Evolutionary conservation across 1,140 invertebrate species (phyloP), one percentile per base, ranked within the genome.

Genomic region (Orius laevigatus): DNA sequence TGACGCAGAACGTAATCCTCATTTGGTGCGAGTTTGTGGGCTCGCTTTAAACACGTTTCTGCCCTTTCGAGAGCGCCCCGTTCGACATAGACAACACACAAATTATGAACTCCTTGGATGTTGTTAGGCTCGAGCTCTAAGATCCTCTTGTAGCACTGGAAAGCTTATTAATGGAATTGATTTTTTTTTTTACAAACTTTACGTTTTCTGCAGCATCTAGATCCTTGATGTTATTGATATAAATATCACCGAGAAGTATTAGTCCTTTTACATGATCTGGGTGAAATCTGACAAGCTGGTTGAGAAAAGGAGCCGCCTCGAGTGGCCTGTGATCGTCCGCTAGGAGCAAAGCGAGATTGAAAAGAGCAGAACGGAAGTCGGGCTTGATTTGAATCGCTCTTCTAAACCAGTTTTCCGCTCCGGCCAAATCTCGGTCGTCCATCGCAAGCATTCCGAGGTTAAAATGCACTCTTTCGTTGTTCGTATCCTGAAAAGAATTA

Each of bases 361-460:
- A 97, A 0, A 96, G 71, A 1, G 92, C 92, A 53, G 88, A 91
- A 40, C 87, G 72, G 63, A 94, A 94, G 64, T 86, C 81, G 2
- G 76, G 74, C 59, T 85, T 85, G 1, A 91, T 67, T 57, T 88
- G 77, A 5, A 91, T 79, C 1, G 86, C 85, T 34, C 79, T 78
- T 41, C 86, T 70, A 62, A 93, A 92, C 78, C 84, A 91, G 36
- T 81, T 74, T 62, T 92, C 88, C 0, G 91, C 90, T 54, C 80
- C 79, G n/a, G 75, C 72, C 16, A 79, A 82, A 60, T 92, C 81
- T 31, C 81, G 76, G 59, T 92, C 87, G 62, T 96, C 91, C 89
- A 94, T 96, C 12, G 88, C 85, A 32, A 97, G 66, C 91, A 96
- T 95, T 48, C 87, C 90, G 36, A 95, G 70, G 68, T 95, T 94